Conservation (phyloP, 1,140 invertebrate species). For the Drosophila repletoides region DNA sequence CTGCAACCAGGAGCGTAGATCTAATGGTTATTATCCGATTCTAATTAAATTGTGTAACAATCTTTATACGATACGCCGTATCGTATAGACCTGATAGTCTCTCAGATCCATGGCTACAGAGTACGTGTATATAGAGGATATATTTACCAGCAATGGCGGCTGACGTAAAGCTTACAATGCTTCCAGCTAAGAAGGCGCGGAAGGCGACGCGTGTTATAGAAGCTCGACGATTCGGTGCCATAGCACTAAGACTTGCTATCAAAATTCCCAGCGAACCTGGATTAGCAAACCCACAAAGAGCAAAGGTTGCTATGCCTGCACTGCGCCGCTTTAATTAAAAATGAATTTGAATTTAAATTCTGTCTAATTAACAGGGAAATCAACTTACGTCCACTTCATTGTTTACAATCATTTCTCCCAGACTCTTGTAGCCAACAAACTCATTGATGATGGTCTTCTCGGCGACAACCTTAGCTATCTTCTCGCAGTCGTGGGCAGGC, state of each 20-base stretch:
- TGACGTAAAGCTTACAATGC: conserved; percentile 49
- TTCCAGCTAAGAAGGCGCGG: conserved; percentile 40
- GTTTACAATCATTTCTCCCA: conserved; percentile 86
- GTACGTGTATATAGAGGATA: neutral
- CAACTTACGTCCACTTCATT: conserved; percentile 85
- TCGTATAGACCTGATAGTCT: too few species aligned
- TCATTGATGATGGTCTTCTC: conserved; percentile 95
- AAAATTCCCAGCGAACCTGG: conserved; percentile 47
- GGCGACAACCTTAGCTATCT: conserved; percentile 90
- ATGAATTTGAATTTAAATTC: neutral
- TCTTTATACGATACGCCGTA: too few species aligned
- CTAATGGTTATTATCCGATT: too few species aligned
- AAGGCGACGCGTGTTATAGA: conserved; percentile 22
- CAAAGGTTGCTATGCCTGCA: conserved; percentile 93
- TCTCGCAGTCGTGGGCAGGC: conserved; percentile 88
- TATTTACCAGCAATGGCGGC: conserved; percentile 41
- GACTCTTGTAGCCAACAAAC: conserved; percentile 91
- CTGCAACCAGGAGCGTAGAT: too few species aligned
- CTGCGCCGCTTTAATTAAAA: conserved; percentile 85
- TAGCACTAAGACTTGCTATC: conserved; percentile 34
- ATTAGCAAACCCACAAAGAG: conserved; percentile 89
- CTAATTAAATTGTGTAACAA: too few species aligned
- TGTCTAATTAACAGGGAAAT: too few species aligned
- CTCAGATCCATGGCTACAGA: too few species aligned
- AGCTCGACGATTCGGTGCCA: conserved; percentile 27